Percentiles rank a stretch among this genome's conserved stretches.
phyloP scores from a whole-genome alignment of 2,888 invertebrate species.

The Balanococcus diminutus region DNA sequence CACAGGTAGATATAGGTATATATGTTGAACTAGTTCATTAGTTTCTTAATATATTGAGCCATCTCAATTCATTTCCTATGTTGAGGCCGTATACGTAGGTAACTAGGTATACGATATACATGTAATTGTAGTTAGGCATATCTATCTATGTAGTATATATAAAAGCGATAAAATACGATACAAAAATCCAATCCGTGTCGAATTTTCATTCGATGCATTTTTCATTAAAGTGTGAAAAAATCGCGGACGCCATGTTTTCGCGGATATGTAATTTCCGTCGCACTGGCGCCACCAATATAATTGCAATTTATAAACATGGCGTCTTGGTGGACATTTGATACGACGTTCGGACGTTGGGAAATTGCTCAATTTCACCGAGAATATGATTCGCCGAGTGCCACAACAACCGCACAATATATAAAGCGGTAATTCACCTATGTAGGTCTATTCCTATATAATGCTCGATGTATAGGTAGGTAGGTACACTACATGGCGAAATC shows the following conservation, averaged over 20 bases:
- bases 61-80: not conserved
- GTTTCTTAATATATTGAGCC: not conserved
- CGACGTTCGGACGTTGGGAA: slow-evolving; percentile 9
- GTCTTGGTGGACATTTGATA: slow-evolving; percentile 16
- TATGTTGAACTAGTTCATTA: not conserved
- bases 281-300: slow-evolving; percentile 17
- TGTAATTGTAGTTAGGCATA: not conserved
- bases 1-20: too few relatives aligned
- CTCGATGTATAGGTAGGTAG: not conserved
- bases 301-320: slow-evolving; percentile 25
- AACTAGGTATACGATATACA: not conserved
- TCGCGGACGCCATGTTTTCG: not conserved
- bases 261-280: slow-evolving; percentile 3
- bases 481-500: not conserved
- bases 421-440: slow-evolving; percentile 38
- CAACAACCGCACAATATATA: not conserved
- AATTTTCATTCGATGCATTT: slow-evolving; percentile 26
- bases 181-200: slow-evolving; percentile 7
- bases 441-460: not conserved
- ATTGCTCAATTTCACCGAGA: slow-evolving; percentile 31
- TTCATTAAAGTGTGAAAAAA: slow-evolving; percentile 52
- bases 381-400: slow-evolving; percentile 15
- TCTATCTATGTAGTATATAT: not conserved
- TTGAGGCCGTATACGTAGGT: not conserved
- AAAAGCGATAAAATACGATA: not conserved